Percentiles rank a stretch among this genome's conserved stretches.
Conservation (phyloP, 1,140 invertebrate species). For the Drosophila kanapiae region DNA sequence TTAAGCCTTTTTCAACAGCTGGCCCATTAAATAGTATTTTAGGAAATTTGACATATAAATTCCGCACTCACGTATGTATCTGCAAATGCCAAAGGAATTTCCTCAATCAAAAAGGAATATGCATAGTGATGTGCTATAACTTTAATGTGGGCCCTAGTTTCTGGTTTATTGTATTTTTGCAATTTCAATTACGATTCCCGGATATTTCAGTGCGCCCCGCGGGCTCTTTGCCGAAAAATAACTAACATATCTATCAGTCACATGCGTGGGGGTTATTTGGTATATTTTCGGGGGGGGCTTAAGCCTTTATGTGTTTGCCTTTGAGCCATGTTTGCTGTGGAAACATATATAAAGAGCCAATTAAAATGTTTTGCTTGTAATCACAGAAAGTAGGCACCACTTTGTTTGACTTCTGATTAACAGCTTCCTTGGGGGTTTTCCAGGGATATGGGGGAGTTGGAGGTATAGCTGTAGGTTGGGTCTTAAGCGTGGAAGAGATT, state of each 20-base stretch:
- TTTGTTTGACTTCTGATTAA: slow-evolving; percentile 78
- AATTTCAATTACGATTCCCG: slow-evolving; percentile 25
- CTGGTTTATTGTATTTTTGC: slow-evolving; percentile 5
- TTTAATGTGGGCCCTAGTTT: not conserved
- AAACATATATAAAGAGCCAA: slow-evolving; percentile 34
- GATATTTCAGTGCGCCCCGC: not conserved
- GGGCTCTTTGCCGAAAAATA: not conserved
- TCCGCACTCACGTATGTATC: not conserved
- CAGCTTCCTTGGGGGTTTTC: slow-evolving; percentile 38
- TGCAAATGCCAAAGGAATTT: not conserved
- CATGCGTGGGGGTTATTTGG: not conserved
- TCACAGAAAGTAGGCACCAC: slow-evolving; percentile 68
- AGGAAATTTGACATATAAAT: not conserved
- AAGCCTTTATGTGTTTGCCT: slow-evolving; percentile 9
- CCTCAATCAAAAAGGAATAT: not conserved
- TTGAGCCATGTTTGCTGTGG: slow-evolving; percentile 28
- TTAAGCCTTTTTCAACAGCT: not conserved
- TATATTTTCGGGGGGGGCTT: slow-evolving; percentile 2
- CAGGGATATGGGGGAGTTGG: not conserved
- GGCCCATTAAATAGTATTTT: not conserved
- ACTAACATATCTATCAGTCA: not conserved
- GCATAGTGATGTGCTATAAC: not conserved
- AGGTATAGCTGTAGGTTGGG: not conserved
- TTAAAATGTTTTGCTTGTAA: slow-evolving; percentile 62
- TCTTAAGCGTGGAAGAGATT: slow-evolving; percentile 7